Percentiles rank a stretch among this genome's conserved stretches.
phyloP scores from a whole-genome alignment of 35 echinoderm and acorn worm genomes.

The Amphiura filiformis region DNA sequence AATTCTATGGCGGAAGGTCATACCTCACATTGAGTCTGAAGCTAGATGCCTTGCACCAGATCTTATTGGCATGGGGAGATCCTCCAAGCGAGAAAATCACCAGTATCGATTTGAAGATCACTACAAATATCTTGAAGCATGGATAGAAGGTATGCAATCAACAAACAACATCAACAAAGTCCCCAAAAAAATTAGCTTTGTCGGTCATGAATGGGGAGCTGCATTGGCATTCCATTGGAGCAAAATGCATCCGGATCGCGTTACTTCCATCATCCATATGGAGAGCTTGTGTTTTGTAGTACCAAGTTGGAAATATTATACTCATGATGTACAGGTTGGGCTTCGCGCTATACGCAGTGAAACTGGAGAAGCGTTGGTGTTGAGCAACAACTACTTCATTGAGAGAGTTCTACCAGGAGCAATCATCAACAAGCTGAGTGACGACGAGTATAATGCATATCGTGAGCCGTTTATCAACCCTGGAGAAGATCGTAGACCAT shows the following conservation, averaged over 20 bases:
- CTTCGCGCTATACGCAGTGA: slow-evolving; percentile 55
- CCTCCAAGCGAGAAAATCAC: slow-evolving; percentile 51
- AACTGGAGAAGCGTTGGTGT: slow-evolving; percentile 64
- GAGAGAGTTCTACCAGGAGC: slow-evolving; percentile 53
- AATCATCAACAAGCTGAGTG: slow-evolving; percentile 46
- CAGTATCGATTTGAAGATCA: slow-evolving; percentile 79
- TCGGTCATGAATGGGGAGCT: slow-evolving; percentile 89
- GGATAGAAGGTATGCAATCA: too few species aligned
- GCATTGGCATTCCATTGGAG: slow-evolving; percentile 79
- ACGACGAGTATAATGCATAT: slow-evolving; percentile 76
- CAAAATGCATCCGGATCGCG: slow-evolving; percentile 40
- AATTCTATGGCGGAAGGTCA: slow-evolving; percentile 82
- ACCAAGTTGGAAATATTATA: slow-evolving; percentile 18
- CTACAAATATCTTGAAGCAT: slow-evolving; percentile 66
- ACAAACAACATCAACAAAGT: slow-evolving; percentile 61
- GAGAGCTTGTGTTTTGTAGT: slow-evolving; percentile 52
- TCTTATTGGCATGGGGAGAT: slow-evolving; percentile 80
- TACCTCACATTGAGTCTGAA: slow-evolving; percentile 61
- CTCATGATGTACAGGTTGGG: slow-evolving; percentile 44
- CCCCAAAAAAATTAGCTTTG: slow-evolving; percentile 67
- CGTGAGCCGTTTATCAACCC: slow-evolving; percentile 61
- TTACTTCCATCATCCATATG: slow-evolving; percentile 60
- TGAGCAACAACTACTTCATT: slow-evolving; percentile 82
- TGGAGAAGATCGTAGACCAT: slow-evolving; percentile 80
- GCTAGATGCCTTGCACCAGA: slow-evolving; percentile 83